Evolutionary conservation across 30 jellyfish, hydroid and myxozoan species (phyloP), one percentile per base, ranked within the genome.

Genomic region (Aurelia sp.): DNA sequence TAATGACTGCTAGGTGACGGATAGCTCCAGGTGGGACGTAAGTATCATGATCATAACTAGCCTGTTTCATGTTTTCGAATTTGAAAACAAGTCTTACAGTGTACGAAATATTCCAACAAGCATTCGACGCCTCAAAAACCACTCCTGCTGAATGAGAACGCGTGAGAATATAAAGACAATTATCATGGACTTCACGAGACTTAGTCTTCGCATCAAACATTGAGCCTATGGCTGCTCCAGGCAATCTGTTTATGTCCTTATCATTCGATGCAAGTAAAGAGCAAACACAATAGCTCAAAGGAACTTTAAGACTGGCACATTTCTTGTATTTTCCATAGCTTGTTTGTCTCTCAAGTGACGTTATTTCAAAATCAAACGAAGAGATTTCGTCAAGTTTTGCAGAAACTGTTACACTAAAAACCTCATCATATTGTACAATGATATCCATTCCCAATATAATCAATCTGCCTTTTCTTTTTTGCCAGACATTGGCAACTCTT

Each of bases 41-140:
- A 6, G 21, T 64, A 10, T 68, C 55, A 31, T 50, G 33, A 11
- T 11, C 13, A 1, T 20, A 20, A 18, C 78, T 35, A 2, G 95
- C 86, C 12, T 69, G 76, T 59, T 78, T 87, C 96, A 87, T 76
- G 59, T 87, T 87, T 5, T 52, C 75, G 62, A 87, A 52, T 53
- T 61, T 16, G 30, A 87, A 77, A 30, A 13, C n/a, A 41, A 87
- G 16, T 33, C 30, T 41, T 18, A 87, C 84, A 6, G 91, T 17
- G 52, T 87, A 87, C 4, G 87, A 23, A 11, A 69, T 63, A 58
- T 87, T 71, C 62, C 74, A 31, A 50, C 96, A 87, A 9, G 88
- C 76, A 68, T 87, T 87, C 1, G 78, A 78, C 13, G 87, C 90
- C 73, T 87, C 96, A 59, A 87, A 76, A 27, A 72, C 87, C n/a